Conservation (phyloP, 2,888 invertebrate species). For the Philopedon plagiatum region DNA sequence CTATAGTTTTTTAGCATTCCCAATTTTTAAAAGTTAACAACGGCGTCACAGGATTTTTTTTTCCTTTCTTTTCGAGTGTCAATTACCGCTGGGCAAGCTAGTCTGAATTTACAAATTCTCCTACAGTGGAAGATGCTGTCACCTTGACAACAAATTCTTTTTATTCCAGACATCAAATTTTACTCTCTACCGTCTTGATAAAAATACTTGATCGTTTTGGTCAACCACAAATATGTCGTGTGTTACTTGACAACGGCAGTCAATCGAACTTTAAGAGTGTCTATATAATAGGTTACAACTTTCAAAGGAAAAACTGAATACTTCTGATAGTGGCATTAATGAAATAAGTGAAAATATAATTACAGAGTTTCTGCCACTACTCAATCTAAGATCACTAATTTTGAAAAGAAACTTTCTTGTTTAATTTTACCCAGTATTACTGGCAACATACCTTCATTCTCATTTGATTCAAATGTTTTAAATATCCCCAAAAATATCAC, state of each 20-base stretch:
- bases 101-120: background rate
- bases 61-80: too few species aligned
- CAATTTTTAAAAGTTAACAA: too few species aligned
- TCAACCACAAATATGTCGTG: background rate
- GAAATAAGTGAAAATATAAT: background rate
- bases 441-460: slow-evolving; percentile 27
- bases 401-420: slow-evolving; percentile 4
- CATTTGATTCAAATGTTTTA: slow-evolving; percentile 3
- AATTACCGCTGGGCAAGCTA: too few species aligned
- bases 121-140: too few species aligned
- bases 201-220: slow-evolving; percentile 15
- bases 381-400: slow-evolving; percentile 16
- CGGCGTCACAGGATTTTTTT: too few species aligned
- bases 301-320: background rate
- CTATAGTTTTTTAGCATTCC: too few species aligned
- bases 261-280: slow-evolving; percentile 30
- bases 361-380: background rate
- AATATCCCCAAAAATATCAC: slow-evolving; percentile 36
- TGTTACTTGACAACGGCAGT: slow-evolving; percentile 30
- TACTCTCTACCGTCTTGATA: slow-evolving; percentile 35
- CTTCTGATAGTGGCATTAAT: slow-evolving; percentile 24
- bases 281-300: slow-evolving; percentile 11
- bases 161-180: background rate
- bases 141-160: background rate
- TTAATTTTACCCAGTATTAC: slow-evolving; percentile 28